Evolutionary conservation across 2,797 vertebrate species (phyloP), one percentile per base, ranked within the genome.

Genomic region (Silurus lanzhouensis): DNA sequence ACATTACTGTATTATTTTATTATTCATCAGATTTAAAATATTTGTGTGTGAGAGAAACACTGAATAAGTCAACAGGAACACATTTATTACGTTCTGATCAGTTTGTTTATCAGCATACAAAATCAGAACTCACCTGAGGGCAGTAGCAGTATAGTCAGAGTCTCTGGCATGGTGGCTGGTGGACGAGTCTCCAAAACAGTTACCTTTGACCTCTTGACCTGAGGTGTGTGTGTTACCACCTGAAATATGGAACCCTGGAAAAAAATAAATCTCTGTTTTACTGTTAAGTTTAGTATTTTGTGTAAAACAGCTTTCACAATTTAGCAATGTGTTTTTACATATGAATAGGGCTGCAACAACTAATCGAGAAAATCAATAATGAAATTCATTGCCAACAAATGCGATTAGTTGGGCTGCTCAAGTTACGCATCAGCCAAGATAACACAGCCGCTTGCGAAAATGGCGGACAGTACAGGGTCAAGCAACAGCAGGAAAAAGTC

Each of bases 101-200:
- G 38, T 38, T 38, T 38, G 38, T 38, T 38, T 38, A 4, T 38
- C 38, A 38, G 6, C 10, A 5, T 46, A 57, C 44, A 76, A 70
- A 57, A 82, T 48, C 27, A 52, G 70, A 66, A 94, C 94, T 88
- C 91, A 98, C 98, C 98, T 93, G 98, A 97, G 64, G 97, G 96
- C 93, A 99, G 93, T 87, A 99, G 93, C 88, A 98, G 92, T 91
- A 98, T 95, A 89, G 85, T 86, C 55, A 86, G 15, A 20, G 84
- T 82, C 52, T 86, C 85, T 0, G 85, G 81, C 13, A 83, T n/a
- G 25, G 97, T 96, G 93, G 95, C 95, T 84, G 96, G 94, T 85
- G 95, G 93, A 88, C 92, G 90, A 81, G 93, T 93, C 84, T 90
- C 94, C 48, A 93, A 93, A 83, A 93, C 90, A 25, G 89, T 95